Evolutionary conservation across 2,797 vertebrate genomes (phyloP), one percentile per base, ranked within the genome.

Genomic region (Eutrigla gurnardus): DNA sequence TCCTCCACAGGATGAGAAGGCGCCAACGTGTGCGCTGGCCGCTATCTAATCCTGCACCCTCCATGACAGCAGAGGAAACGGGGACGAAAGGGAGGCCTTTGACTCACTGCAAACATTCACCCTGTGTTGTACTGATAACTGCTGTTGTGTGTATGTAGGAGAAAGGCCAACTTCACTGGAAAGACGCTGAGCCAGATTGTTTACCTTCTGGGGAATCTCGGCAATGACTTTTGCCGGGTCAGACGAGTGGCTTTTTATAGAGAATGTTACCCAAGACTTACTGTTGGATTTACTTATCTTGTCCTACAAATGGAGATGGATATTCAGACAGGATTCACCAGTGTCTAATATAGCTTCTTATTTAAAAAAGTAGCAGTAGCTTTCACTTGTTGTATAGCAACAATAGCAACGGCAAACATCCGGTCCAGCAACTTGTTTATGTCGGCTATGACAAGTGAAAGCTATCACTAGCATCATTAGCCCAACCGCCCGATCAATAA

Each of bases 61-160:
- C 73, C 86, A 80, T 86, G 90, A 93, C 90, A 70, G 77, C 70
- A 80, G 83, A 94, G 93, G 93, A 95, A 95, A 90, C 84, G 77
- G 80, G 86, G 80, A 73, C 50, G 78, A 53, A 25, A 82, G 77
- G 89, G 87, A 91, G 86, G 90, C 70, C 93, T 78, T 74, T 73
- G 18, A 76, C 91, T 82, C 79, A 75, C 85, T 89, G 88, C 87
- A 91, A 94, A 94, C 86, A 93, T 92, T 91, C 84, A 86, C 73
- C 75, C 85, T 81, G 77, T 84, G 80, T 83, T 50, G 70, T 81
- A 73, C 84, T 82, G 86, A 92, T 80, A 86, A 74, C 65, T 73
- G 78, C 54, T 82, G 82, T 49, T 69, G 39, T 86, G 82, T 85
- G 74, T 75, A 86, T 86, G 84, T 88, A 87, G 87, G 88, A 92